Evolutionary conservation across 1,140 invertebrate genomes (phyloP), one percentile per base, ranked within the genome.

Genomic region (Periplaneta americana): DNA sequence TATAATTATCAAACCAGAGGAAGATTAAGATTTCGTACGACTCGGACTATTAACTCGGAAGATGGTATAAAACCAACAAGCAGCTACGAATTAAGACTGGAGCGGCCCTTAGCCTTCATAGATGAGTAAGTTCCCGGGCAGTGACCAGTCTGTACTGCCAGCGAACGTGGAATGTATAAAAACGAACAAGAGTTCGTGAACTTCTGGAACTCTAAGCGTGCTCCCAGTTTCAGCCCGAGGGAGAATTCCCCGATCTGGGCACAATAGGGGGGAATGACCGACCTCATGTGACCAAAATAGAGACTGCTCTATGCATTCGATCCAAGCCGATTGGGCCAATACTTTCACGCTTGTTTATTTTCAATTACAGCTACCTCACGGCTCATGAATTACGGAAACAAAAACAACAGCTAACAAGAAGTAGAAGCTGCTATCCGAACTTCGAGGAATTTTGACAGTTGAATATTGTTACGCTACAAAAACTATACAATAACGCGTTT

Each of bases 281-380:
- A 78, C 17, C 33, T 33, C 31, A 34, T 18, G 34, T n/a, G n/a
- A 32, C n/a, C 34, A 35, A 32, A 32, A 36, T 32, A 36, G 17
- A 34, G 75, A 34, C 5, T 75, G n/a, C 34, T 39, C 34, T 77
- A 75, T 80, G 74, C 80, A 76, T 80, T 78, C 82, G 77, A 33
- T 79, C 81, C 15, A 48, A 18, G n/a, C 39, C n/a, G 39, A 48
- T 28, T 4, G 22, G 22, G 48, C 48, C 0, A 66, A n/a, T 28
- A n/a, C 22, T n/a, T 13, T 66, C 48, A 11, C 48, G 48, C 48
- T 48, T 66, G 48, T 28, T 28, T 66, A 66, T 66, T 28, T 66
- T 66, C 48, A 66, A 28, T 66, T 66, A 8, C 22, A n/a, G 22
- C 28, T n/a, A n/a, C 6, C 22, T 28, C 22, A 48, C 15, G 28